A percentile compares a stretch with the other conserved stretches of the same genome.
Evolutionary conservation across 2,797 vertebrate species (phyloP).

Genomic region (Alauda arvensis): DNA sequence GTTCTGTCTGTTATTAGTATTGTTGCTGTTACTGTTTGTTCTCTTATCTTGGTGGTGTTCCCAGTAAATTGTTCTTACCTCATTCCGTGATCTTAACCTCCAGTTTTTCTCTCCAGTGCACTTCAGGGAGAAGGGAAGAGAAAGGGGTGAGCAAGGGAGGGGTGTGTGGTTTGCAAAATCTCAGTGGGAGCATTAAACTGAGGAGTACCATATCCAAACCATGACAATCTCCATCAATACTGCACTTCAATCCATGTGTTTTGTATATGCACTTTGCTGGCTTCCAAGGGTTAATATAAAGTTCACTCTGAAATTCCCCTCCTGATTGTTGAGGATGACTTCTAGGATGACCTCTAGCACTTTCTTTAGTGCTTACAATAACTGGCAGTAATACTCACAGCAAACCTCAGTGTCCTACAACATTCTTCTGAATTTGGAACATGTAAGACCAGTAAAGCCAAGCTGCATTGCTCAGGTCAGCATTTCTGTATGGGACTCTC

Average conservation of each 20-base stretch:
- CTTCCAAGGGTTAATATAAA: not conserved
- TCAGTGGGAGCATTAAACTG: not conserved
- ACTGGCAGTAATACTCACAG: not conserved
- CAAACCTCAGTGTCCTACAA: not conserved
- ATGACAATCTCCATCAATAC: not conserved
- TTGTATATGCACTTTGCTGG: not conserved
- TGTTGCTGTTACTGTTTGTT: not conserved
- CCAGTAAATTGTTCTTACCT: not conserved
- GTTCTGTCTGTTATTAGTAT: not conserved
- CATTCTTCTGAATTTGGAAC: not conserved
- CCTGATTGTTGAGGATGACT: not conserved
- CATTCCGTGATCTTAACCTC: not conserved
- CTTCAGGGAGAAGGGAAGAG: not conserved
- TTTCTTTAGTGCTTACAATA: not conserved
- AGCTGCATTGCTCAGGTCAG: not conserved
- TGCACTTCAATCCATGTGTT: not conserved
- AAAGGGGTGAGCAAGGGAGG: accelerated
- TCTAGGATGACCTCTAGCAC: not conserved
- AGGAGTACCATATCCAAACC: not conserved
- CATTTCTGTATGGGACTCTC: not conserved
- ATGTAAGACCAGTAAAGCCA: not conserved
- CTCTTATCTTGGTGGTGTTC: not conserved
- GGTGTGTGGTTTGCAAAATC: not conserved
- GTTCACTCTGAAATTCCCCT: not conserved
- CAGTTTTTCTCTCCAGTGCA: not conserved